These are phyloP conservation scores for Ditula angustiorana DNA, from an alignment of 2,888 invertebrate species.

Conservation along the genomic window DNA sequence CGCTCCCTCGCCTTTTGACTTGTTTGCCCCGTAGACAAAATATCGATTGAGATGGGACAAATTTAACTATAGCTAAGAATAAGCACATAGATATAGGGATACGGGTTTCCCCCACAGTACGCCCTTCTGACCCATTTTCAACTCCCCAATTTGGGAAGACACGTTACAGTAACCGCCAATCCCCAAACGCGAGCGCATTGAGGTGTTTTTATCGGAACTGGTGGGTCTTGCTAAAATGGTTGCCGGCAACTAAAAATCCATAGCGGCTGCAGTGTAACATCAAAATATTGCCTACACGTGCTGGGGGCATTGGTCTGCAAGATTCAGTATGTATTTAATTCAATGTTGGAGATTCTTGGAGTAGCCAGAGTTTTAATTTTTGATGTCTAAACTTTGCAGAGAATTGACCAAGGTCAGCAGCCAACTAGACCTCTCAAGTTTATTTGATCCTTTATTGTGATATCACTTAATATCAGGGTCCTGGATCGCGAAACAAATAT, in stretches of 20 bases:
- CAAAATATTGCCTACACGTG: conserved; percentile 22
- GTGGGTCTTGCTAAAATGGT: background rate
- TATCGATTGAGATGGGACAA: conserved; percentile 11
- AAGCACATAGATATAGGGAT: background rate
- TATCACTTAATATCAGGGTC: too few species aligned
- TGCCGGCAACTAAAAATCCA: background rate
- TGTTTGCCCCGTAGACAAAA: conserved; percentile 14
- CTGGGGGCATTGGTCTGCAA: background rate
- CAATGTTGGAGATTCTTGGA: too few species aligned
- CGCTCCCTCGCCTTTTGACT: background rate
- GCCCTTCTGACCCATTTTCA: conserved; percentile 15
- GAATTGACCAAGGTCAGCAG: too few species aligned
- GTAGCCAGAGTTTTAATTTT: too few species aligned
- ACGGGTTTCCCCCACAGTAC: conserved; percentile 8
- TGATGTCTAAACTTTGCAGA: too few species aligned
- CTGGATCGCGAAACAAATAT: too few species aligned
- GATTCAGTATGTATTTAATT: background rate
- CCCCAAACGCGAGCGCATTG: background rate
- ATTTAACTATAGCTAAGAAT: conserved; percentile 5
- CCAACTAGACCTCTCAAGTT: too few species aligned
- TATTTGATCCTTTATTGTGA: too few species aligned
- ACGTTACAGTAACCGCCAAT: background rate
- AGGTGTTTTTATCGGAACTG: conserved; percentile 2
- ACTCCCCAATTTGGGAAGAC: background rate
- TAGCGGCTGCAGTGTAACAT: conserved; percentile 1